Evolutionary conservation across 2,797 vertebrate species (phyloP).

Genomic region (Crypturellus tataupa): DNA sequence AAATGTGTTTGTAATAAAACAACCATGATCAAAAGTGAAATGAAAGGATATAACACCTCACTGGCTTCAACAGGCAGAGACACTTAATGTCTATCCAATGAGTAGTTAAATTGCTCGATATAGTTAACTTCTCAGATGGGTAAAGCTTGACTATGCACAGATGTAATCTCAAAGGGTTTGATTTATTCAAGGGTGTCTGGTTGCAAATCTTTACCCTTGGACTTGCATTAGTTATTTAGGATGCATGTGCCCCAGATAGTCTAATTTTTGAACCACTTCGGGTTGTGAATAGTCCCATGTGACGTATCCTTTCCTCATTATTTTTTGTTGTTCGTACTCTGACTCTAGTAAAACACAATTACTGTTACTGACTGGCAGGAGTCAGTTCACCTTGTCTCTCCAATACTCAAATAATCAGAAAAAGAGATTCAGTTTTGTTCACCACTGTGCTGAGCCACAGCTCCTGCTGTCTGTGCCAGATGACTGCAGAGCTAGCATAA

Average conservation of each 20-base stretch:
- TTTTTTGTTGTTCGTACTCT: not conserved
- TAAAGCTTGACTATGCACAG: not conserved
- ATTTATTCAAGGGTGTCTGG: not conserved
- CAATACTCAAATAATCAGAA: not conserved
- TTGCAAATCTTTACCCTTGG: not conserved
- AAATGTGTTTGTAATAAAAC: not conserved
- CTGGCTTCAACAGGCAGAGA: not conserved
- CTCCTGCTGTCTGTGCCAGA: rapidly evolving
- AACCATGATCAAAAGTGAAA: not conserved
- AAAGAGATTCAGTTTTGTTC: not conserved
- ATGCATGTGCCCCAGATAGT: rapidly evolving
- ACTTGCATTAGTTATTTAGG: not conserved
- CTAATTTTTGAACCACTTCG: not conserved
- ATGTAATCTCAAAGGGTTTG: not conserved
- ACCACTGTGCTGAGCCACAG: not conserved
- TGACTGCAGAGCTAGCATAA: not conserved
- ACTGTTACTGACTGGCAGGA: not conserved
- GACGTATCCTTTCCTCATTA: not conserved
- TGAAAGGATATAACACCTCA: not conserved
- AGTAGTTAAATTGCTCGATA: not conserved
- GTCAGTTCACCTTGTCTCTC: not conserved
- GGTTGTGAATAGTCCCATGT: not conserved
- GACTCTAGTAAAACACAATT: not conserved
- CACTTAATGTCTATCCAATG: rapidly evolving
- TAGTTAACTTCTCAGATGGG: rapidly evolving